Percentiles rank a stretch among this genome's conserved stretches.
Conservation (phyloP, 2,888 invertebrate genomes). For the Miltochrista miniata region DNA sequence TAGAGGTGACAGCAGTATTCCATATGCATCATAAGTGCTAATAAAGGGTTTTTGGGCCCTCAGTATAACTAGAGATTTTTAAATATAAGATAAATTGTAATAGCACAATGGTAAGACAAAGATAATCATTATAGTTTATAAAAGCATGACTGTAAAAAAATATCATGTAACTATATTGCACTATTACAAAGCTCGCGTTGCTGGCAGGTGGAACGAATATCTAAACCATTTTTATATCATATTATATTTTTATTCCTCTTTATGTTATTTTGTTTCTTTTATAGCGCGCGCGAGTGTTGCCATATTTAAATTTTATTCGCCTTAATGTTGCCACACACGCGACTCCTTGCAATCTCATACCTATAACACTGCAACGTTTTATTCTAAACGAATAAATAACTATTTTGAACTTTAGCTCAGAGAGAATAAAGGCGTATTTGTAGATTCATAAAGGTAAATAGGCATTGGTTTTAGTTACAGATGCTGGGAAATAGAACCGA, state of each 20-base stretch:
- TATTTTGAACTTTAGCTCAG: constrained; percentile 24
- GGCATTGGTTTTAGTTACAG: constrained; percentile 52
- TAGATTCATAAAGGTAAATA: constrained; percentile 8
- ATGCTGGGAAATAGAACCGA: constrained; percentile 74
- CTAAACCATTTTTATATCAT: constrained; percentile 51
- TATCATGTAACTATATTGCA: constrained; percentile 9
- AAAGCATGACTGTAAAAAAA: not conserved
- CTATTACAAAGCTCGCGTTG: not conserved
- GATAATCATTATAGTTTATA: not conserved
- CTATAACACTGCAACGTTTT: constrained; percentile 54
- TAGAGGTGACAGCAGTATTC: no score
- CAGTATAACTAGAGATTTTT: no score
- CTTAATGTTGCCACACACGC: constrained; percentile 81
- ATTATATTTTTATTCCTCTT: constrained; percentile 60
- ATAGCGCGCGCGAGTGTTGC: constrained; percentile 72
- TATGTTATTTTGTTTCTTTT: constrained; percentile 74
- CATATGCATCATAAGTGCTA: no score
- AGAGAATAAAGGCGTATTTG: constrained; percentile 38
- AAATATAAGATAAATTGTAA: no score
- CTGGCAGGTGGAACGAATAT: constrained; percentile 35
- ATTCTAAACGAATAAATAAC: constrained; percentile 1
- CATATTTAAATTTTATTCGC: constrained; percentile 83
- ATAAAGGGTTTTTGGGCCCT: no score
- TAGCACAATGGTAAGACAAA: no score
- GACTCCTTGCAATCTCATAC: constrained; percentile 77